Evolutionary conservation across 35 echinoderm and acorn worm species (phyloP), one percentile per base, ranked within the genome.

Genomic region (Nesometra sesokonis): DNA sequence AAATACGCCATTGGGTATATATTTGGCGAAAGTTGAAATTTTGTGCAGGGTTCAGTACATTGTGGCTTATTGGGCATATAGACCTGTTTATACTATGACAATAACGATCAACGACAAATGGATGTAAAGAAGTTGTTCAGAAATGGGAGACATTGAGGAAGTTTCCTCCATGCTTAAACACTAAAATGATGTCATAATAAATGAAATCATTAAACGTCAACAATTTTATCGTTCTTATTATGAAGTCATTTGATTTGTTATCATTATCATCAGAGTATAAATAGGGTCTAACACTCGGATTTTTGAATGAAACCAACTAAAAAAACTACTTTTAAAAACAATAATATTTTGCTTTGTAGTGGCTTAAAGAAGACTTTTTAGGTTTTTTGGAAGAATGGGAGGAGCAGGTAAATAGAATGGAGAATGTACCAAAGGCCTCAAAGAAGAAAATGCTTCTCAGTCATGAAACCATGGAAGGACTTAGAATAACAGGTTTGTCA

Each of bases 361-460:
- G 83, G 83, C 83, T 85, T 27, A 30, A 86, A 57, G 46, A 86
- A 43, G 84, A 57, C 29, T 86, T 86, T 33, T 76, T 86, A 46
- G 34, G 31, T 0, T 76, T 33, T 23, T 57, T 86, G 5, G 19
- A 33, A 5, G 40, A 34, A n/a, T 57, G 57, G 84, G 30, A 77
- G 35, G 32, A 8, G 15, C 31, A 23, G 23, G 84, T 76, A 0
- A 32, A 77, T 13, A 32, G 13, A 0, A 57, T 32, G 46, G 36
- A 57, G 5, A 30, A 86, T 30, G 32, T 86, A 29, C 3, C 39
- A 29, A 32, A 30, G 1, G 13, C 35, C 0, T 21, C 37, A 5
- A 86, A 57, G 47, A 36, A 76, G 17, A 47, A 76, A 77, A 57
- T 86, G 43, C 32, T 21, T 5, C 35, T 86, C 7, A 86, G 84